Evolutionary conservation across 2,888 invertebrate species (phyloP), one percentile per base, ranked within the genome.

Genomic region (Thymelicus sylvestris): DNA sequence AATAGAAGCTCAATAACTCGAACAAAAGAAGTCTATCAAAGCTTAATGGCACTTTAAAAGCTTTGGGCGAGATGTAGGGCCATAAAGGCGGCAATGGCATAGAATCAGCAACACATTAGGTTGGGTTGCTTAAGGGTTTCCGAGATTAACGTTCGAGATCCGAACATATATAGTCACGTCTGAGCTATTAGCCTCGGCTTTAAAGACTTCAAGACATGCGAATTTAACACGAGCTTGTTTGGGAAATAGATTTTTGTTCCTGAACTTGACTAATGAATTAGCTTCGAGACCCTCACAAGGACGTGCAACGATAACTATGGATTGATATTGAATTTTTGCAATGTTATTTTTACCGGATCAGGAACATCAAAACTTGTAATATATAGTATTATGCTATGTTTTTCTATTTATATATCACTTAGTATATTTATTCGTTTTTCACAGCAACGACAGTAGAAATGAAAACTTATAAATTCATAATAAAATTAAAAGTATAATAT

Each of bases 141-240:
- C 74, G 75, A 85, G 89, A 90, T 90, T 83, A 83, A 83, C 78
- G 81, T 77, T 78, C 79, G 80, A 84, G 89, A 91, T 90, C 81
- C 75, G 78, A 83, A 81, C 85, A 86, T 85, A 86, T 86, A 77
- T 74, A 88, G 90, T 91, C 92, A 92, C 92, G 93, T 90, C 81
- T 81, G 74, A 76, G 83, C 91, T 89, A 91, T 92, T 88, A 91
- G 85, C 82, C 80, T 79, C 80, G 81, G 83, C 80, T 82, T 80
- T 88, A 87, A 90, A 84, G 81, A 86, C 86, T 85, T 74, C 76
- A 77, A 85, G 83, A 89, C 89, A 91, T 86, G 89, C 88, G 70
- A 70, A 57, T 66, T 65, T 70, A 70, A 70, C 65, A 55, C 70
- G 60, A 66, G 65, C 60, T 66, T 61, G 65, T 70, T 70, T 52